Percentiles rank a stretch among this genome's conserved stretches.
Evolutionary conservation across 2,797 vertebrate genomes (phyloP).

Genomic region (Protonibea diacanthus): DNA sequence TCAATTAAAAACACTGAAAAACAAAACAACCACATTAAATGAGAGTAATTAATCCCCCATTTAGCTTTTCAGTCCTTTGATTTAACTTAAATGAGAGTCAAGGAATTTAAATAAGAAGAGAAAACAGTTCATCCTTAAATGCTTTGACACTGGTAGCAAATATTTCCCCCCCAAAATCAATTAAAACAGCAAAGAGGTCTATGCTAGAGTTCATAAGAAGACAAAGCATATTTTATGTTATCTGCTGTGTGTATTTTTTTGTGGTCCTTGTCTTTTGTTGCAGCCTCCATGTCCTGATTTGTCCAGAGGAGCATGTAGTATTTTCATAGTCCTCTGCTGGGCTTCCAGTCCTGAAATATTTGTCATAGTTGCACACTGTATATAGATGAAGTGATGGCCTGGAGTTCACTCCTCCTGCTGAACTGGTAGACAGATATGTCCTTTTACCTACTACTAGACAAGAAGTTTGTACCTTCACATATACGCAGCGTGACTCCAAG

Average conservation of each 20-base stretch:
- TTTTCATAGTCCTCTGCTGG: not conserved
- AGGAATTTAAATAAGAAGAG: not conserved
- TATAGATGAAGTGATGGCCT: slow-evolving; percentile 2
- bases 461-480: not conserved
- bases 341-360: not conserved
- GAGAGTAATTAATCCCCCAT: slow-evolving; percentile 15
- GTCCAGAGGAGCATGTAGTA: not conserved
- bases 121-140: not conserved
- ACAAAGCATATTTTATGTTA: not conserved
- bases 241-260: not conserved
- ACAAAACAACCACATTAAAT: slow-evolving; percentile 16
- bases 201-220: not conserved
- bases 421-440: not conserved
- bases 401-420: not conserved
- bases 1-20: slow-evolving; percentile 3
- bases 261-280: not conserved
- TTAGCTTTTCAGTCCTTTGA: slow-evolving; percentile 20
- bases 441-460: not conserved
- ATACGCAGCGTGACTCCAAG: not conserved
- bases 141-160: not conserved
- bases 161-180: not conserved
- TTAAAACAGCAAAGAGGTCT: not conserved
- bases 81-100: not conserved
- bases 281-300: not conserved
- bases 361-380: not conserved